These are phyloP conservation scores for Aurelia sp. DNA, from an alignment of 30 jellyfish, hydroid and myxozoan genomes.

Conservation along the genomic window DNA sequence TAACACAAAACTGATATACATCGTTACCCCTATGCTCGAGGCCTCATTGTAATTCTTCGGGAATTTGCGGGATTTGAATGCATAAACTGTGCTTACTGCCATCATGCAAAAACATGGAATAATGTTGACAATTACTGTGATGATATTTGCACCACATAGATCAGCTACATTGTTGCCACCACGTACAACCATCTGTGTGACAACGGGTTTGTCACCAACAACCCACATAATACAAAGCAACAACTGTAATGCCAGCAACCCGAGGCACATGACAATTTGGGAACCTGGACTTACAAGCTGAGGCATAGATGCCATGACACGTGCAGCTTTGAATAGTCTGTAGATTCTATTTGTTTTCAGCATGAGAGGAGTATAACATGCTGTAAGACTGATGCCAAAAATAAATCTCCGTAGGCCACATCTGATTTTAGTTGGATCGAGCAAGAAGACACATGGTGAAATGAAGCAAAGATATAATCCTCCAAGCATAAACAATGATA, in stretches of 20 bases:
- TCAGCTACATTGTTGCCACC: slow-evolving; percentile 55
- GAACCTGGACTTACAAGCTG: slow-evolving; percentile 71
- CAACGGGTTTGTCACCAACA: slow-evolving; percentile 65
- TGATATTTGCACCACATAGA: slow-evolving; percentile 11
- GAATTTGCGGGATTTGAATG: slow-evolving; percentile 88
- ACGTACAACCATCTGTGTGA: slow-evolving; percentile 54
- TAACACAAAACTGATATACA: slow-evolving; percentile 77
- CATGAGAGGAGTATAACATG: slow-evolving; percentile 86
- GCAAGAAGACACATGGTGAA: slow-evolving; percentile 47
- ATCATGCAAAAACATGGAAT: slow-evolving; percentile 68
- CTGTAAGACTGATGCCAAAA: slow-evolving; percentile 78
- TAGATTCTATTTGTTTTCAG: slow-evolving; percentile 82
- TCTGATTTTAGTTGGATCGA: slow-evolving; percentile 38
- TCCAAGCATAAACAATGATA: slow-evolving; percentile 53
- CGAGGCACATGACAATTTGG: slow-evolving; percentile 77
- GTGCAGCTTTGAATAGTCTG: slow-evolving; percentile 77
- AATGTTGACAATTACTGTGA: slow-evolving; percentile 51
- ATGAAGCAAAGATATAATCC: slow-evolving; percentile 64
- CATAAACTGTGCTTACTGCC: slow-evolving; percentile 78
- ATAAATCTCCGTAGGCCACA: slow-evolving; percentile 70
- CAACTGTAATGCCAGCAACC: slow-evolving; percentile 72
- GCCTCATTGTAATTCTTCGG: slow-evolving; percentile 92
- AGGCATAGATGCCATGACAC: slow-evolving; percentile 41
- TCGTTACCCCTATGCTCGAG: slow-evolving; percentile 80
- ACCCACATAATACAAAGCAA: slow-evolving; percentile 75